Evolutionary conservation across 64 coral and sea anemone genomes (phyloP).

Genomic region (Montipora efflorescens): DNA sequence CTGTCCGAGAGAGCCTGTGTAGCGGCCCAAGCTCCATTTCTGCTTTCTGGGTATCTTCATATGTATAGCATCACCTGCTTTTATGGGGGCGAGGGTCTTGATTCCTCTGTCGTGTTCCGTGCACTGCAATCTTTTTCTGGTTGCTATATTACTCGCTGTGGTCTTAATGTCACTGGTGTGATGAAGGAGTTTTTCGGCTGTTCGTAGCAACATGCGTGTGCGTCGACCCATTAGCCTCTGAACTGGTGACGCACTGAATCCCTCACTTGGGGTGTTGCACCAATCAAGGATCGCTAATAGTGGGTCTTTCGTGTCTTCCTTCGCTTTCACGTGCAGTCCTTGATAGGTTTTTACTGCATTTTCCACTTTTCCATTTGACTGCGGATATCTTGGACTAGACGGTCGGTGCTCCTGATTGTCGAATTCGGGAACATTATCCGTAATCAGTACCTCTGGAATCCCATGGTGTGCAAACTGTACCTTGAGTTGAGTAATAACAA

Average conservation of each 20-base stretch:
- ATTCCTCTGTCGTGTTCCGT: background rate
- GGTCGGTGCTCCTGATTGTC: background rate
- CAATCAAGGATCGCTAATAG: background rate
- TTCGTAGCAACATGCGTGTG: slow-evolving; percentile 40
- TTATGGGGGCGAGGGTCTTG: background rate
- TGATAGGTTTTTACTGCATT: background rate
- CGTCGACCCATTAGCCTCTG: slow-evolving; percentile 19
- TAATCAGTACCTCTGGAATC: slow-evolving; percentile 48
- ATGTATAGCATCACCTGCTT: slow-evolving; percentile 18
- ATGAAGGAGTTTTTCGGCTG: slow-evolving; percentile 9
- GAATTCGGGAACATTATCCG: slow-evolving; percentile 35
- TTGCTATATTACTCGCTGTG: slow-evolving; percentile 1
- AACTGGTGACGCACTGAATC: background rate
- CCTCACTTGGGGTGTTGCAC: background rate
- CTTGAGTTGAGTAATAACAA: slow-evolving; percentile 35
- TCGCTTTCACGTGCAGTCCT: slow-evolving; percentile 2
- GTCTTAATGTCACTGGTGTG: slow-evolving; percentile 10
- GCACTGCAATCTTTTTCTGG: slow-evolving; percentile 3
- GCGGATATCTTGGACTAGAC: slow-evolving; percentile 5
- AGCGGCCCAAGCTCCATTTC: slow-evolving; percentile 32
- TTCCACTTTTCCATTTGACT: slow-evolving; percentile 11
- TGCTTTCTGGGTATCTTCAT: slow-evolving; percentile 50
- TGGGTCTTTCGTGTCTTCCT: background rate
- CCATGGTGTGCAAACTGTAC: slow-evolving; percentile 34
- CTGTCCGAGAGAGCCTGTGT: slow-evolving; percentile 23